A percentile compares a stretch with the other conserved stretches of the same genome.
Evolutionary conservation across 1,140 invertebrate genomes (phyloP).

Genomic region (Oppia nitens): DNA sequence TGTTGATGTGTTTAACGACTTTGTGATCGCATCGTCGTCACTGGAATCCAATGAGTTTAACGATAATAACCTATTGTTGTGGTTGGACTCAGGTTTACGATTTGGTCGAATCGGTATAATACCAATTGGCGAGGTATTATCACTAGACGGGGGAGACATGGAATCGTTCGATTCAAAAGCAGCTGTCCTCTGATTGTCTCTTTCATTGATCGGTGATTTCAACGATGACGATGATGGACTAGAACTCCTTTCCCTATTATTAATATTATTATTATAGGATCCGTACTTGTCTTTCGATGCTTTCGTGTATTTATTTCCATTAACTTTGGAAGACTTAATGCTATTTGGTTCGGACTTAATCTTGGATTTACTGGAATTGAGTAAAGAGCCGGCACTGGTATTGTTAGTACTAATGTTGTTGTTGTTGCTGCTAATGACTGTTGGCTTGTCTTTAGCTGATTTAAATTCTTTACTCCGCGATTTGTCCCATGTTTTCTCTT

Average conservation of each 20-base stretch:
- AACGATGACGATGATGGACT: neutral
- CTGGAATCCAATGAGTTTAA: neutral
- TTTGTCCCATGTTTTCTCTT: conserved; percentile 16
- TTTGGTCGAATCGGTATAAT: neutral
- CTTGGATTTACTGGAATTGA: neutral
- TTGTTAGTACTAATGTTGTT: conserved; percentile 27
- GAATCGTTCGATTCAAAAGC: neutral
- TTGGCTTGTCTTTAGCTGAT: conserved; percentile 29
- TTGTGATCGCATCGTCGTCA: neutral
- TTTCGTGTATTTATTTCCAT: neutral
- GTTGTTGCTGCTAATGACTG: neutral
- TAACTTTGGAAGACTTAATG: neutral
- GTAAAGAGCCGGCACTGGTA: conserved; percentile 28
- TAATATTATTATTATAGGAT: too few relatives aligned
- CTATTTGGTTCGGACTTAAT: neutral
- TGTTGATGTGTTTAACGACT: neutral
- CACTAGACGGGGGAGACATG: neutral
- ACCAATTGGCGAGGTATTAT: neutral
- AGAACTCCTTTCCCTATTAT: neutral
- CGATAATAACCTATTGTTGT: neutral
- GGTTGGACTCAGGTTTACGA: neutral
- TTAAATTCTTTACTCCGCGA: conserved; percentile 25
- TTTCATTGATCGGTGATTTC: neutral
- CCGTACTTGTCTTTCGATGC: neutral
- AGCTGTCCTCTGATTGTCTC: neutral